These are phyloP conservation scores for Gymnoscopelus braueri DNA, from an alignment of 2,797 vertebrate species.

Conservation along the genomic window DNA sequence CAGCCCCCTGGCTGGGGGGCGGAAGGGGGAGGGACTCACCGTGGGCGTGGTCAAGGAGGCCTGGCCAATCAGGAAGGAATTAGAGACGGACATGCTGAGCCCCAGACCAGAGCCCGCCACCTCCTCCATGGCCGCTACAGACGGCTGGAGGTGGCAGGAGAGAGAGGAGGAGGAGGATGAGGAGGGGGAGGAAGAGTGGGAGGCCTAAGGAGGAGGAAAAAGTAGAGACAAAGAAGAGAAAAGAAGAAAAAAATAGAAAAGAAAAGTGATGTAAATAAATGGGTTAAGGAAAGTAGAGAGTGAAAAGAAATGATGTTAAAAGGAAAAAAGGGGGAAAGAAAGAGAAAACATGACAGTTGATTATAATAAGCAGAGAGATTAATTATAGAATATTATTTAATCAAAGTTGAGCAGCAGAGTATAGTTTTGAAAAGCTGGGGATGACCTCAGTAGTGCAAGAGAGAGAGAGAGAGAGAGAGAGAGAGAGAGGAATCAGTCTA, in stretches of 20 bases:
- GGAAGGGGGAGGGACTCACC: constrained; percentile 67
- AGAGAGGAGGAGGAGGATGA: constrained; percentile 96
- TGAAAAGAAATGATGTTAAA: constrained; percentile 40
- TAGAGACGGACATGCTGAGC: constrained; percentile 98
- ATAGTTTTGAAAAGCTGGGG: constrained; percentile 46
- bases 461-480: constrained; percentile 1
- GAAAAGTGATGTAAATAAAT: constrained; percentile 64
- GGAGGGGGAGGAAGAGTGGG: constrained; percentile 86
- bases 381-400: constrained; percentile 65
- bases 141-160: constrained; percentile 96
- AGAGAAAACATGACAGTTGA: constrained; percentile 48
- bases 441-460: constrained; percentile 26
- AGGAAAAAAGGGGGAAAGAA: constrained; percentile 38
- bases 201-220: constrained; percentile 83
- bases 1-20: constrained; percentile 41
- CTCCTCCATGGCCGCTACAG: constrained; percentile 92
- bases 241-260: constrained; percentile 32
- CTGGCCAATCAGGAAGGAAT: constrained; percentile 98
- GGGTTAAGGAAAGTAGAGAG: constrained; percentile 50
- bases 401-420: constrained; percentile 54
- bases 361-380: constrained; percentile 56
- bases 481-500: constrained; percentile 26
- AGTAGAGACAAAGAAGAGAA: constrained; percentile 34
- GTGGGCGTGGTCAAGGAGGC: constrained; percentile 90
- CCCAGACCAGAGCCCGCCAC: constrained; percentile 87